Conservation (phyloP, 35 echinoderm and acorn worm species). For the Ophioderma brevispina region DNA sequence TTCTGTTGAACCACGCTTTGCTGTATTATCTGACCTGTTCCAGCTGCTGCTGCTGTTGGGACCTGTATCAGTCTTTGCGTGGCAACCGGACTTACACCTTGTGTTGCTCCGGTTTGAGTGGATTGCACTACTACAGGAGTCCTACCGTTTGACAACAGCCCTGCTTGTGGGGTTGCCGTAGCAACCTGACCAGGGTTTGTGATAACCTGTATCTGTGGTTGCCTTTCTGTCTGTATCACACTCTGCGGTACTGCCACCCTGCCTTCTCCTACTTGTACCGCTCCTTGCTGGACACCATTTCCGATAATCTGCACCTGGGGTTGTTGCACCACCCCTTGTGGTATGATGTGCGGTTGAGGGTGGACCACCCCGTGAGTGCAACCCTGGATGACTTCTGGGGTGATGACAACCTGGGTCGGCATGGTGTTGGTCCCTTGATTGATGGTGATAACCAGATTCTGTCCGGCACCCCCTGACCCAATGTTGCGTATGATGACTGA, state of each 20-base stretch:
- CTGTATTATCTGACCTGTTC: not conserved
- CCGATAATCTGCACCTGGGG: too few species aligned
- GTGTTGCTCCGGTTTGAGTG: not conserved
- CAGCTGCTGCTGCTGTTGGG: not conserved
- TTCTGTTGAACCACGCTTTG: not conserved
- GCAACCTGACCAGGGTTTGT: not conserved
- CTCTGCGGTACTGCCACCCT: not conserved
- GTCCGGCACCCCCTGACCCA: conserved; percentile 38
- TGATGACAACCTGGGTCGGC: conserved; percentile 83
- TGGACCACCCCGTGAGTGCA: not conserved
- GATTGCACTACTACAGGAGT: not conserved
- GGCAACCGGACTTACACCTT: not conserved
- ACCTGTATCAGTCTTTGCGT: not conserved
- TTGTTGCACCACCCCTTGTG: not conserved
- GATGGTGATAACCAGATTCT: conserved; percentile 87
- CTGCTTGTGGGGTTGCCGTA: not conserved
- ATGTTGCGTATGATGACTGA: conserved; percentile 77
- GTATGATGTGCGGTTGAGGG: not conserved
- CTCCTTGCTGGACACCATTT: not conserved
- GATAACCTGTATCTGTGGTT: not conserved
- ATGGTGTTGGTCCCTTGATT: conserved; percentile 58
- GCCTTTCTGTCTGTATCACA: not conserved
- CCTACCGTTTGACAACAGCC: not conserved
- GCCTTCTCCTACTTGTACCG: not conserved
- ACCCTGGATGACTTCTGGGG: conserved; percentile 39